Percentiles rank a stretch among this genome's conserved stretches.
These are phyloP conservation scores for Erpobdella octoculata DNA, from an alignment of 2,888 invertebrate species.

Conservation along the genomic window DNA sequence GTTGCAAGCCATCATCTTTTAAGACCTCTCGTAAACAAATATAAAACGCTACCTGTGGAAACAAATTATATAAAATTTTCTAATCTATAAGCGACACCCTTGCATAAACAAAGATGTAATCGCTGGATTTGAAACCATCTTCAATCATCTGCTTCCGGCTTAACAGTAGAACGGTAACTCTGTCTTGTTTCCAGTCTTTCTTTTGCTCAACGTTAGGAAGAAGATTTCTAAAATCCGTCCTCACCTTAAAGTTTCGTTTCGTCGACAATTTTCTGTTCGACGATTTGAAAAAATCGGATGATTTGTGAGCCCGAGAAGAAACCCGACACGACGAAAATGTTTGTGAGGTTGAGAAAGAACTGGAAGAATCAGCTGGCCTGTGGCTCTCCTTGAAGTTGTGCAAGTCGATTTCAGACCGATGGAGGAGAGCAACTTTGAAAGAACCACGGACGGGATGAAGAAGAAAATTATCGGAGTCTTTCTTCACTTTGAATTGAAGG, in stretches of 20 bases:
- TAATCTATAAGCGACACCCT: neutral
- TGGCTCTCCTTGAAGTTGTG: neutral
- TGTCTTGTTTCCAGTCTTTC: neutral
- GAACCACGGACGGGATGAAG: conserved; percentile 1
- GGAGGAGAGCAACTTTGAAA: neutral
- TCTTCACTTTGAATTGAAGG: neutral
- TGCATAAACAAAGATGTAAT: neutral
- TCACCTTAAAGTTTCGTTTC: neutral
- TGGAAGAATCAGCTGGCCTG: too few relatives aligned
- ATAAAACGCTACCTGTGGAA: too few relatives aligned
- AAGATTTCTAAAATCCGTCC: neutral
- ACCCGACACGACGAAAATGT: too few relatives aligned
- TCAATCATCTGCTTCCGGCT: neutral
- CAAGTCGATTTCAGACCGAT: neutral
- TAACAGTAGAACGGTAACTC: neutral
- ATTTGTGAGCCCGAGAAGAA: too few relatives aligned
- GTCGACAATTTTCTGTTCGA: neutral
- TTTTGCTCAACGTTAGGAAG: neutral
- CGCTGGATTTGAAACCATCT: neutral
- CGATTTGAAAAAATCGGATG: too few relatives aligned
- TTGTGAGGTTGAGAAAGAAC: too few relatives aligned
- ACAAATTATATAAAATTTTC: too few relatives aligned
- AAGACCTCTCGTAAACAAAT: too few relatives aligned
- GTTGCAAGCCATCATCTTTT: too few relatives aligned
- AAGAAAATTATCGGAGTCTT: neutral